These are phyloP conservation scores for Ypsolopha scabrella DNA, from an alignment of 2,888 invertebrate genomes.

Conservation along the genomic window DNA sequence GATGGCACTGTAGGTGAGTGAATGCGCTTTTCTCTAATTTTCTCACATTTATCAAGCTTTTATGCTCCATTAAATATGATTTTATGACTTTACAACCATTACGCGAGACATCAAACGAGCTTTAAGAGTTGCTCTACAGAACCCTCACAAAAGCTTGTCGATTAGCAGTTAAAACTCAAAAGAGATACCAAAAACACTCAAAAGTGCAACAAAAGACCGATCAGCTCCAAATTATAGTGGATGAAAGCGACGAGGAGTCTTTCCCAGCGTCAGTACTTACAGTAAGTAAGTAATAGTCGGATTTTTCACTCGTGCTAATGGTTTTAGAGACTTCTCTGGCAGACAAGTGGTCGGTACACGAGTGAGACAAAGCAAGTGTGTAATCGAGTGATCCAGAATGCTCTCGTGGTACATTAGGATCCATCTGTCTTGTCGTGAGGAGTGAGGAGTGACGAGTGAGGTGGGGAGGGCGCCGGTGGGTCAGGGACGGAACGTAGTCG, in stretches of 20 bases:
- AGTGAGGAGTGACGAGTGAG: too few relatives aligned
- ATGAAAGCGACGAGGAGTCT: background rate
- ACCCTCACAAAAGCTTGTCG: background rate
- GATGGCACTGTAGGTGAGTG: too few relatives aligned
- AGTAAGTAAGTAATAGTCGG: slow-evolving; percentile 3
- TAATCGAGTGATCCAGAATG: slow-evolving; percentile 57
- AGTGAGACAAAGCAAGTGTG: slow-evolving; percentile 56
- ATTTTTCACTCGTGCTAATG: slow-evolving; percentile 41
- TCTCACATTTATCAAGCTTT: too few relatives aligned
- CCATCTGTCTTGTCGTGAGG: slow-evolving; percentile 28
- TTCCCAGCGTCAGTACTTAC: background rate
- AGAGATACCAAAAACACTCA: background rate
- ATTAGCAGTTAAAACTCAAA: background rate
- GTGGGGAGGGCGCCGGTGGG: too few relatives aligned
- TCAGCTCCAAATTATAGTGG: background rate
- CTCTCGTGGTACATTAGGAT: slow-evolving; percentile 47
- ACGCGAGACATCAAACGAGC: too few relatives aligned
- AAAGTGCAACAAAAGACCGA: background rate
- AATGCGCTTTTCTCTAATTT: too few relatives aligned
- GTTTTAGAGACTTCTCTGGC: slow-evolving; percentile 29
- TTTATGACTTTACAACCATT: too few relatives aligned
- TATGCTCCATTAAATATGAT: too few relatives aligned
- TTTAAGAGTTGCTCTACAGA: background rate
- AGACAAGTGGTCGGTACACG: slow-evolving; percentile 37
- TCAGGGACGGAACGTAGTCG: too few relatives aligned